Evolutionary conservation across 1,140 invertebrate genomes (phyloP).

Genomic region (Drosophila triauraria): DNA sequence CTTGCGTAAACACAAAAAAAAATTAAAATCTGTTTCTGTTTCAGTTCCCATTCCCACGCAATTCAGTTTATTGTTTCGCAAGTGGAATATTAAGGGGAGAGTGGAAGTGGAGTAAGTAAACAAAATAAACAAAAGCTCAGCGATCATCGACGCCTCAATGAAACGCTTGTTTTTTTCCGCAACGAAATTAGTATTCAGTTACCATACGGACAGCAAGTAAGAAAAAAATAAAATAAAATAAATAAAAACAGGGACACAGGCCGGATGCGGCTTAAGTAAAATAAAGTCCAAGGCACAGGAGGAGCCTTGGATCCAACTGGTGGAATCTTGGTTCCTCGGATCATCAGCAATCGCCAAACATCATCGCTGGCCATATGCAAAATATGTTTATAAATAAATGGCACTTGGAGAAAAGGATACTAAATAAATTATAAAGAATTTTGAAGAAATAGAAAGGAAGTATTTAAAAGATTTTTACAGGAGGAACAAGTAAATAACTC

Average conservation of each 20-base stretch:
- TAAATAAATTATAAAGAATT: no score
- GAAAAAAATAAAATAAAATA: slow-evolving; percentile 15
- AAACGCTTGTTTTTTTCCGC: slow-evolving; percentile 46
- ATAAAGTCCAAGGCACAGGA: slow-evolving; percentile 5
- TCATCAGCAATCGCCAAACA: slow-evolving; percentile 38
- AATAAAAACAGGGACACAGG: slow-evolving; percentile 25
- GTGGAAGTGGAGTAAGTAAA: slow-evolving; percentile 49
- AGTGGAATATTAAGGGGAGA: slow-evolving; percentile 14
- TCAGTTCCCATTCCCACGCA: slow-evolving; percentile 75
- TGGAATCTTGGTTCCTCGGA: slow-evolving; percentile 16
- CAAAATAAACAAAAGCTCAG: slow-evolving; percentile 81
- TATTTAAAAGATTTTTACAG: no score
- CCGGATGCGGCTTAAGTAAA: slow-evolving; percentile 47
- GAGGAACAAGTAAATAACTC: no score
- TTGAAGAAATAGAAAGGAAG: no score
- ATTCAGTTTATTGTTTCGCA: slow-evolving; percentile 60
- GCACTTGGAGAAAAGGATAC: not conserved
- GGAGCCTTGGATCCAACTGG: slow-evolving; percentile 27
- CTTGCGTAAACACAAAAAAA: slow-evolving; percentile 32
- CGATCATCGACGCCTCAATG: slow-evolving; percentile 70
- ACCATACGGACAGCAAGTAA: slow-evolving; percentile 54
- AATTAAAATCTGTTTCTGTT: slow-evolving; percentile 51
- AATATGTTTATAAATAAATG: slow-evolving; percentile 70
- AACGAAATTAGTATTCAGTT: slow-evolving; percentile 78
- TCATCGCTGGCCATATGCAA: slow-evolving; percentile 47